Base-by-base conservation (phyloP, 2,797 vertebrate genomes). In the Gila robusta region DNA sequence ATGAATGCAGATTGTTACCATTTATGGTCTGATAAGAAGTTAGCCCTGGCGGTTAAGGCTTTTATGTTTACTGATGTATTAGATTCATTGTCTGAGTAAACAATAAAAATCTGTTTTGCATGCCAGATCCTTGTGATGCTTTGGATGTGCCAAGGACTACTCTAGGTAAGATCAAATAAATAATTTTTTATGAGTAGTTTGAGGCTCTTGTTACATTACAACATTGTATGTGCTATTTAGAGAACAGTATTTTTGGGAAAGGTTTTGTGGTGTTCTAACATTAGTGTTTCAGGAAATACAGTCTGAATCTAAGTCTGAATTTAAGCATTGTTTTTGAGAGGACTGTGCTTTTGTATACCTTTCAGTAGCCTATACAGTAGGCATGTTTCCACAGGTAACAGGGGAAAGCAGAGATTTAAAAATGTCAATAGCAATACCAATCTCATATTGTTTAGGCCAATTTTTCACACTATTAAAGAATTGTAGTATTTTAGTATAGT, bases 121-220 rank as follows among this genome's bases (percentile, higher is more conserved):
- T 70, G 5, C 12, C 49, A 84, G 83, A 47, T 28, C 12, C 37
- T 6, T 84, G 83, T 79, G 5, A 17, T 8, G 12, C 11, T 11
- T 26, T 1, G 23, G 17, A 23, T 0, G 10, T 10, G 1, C 1
- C 19, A 8, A 11, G 6, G 26, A 66, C 54, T 49, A 49, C 49
- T 79, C 11, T 28, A 70, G 83, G 83, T 84, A 2, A 70, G 74
- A 9, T 84, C 28, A 69, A 32, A 52, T 19, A 0, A 8, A 52
- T 19, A 0, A 8, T n/a, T n/a, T 21, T 78, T 39, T n/a, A 59
- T 59, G 21, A 39, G 35, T 16, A 59, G 21, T 11, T 21, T 64
- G 12, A 16, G 62, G 56, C 9, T 49, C 16, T 73, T 19, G 39
- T 17, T 47, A 9, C 21, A n/a, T n/a, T 4, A 59, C 17, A 19